Conservation (phyloP, 2,888 invertebrate genomes). For the Eupithecia pulchellata region DNA sequence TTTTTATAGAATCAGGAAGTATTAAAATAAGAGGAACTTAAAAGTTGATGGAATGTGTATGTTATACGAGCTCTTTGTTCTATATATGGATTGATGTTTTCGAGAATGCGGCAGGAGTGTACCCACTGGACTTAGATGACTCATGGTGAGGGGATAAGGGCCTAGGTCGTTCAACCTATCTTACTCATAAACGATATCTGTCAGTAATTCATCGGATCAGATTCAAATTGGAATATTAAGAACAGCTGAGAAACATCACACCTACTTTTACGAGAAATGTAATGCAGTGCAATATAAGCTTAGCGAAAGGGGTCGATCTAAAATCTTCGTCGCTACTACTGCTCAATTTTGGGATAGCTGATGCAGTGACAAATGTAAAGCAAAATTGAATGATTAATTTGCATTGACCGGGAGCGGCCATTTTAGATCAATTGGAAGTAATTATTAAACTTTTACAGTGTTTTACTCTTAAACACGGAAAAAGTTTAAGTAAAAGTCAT, state of each 20-base stretch:
- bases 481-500: no score
- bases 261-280: background rate
- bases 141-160: constrained; percentile 41
- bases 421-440: background rate
- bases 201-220: constrained; percentile 10
- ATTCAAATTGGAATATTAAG: background rate
- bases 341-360: background rate
- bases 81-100: constrained; percentile 40
- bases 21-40: constrained; percentile 23
- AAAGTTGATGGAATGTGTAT: constrained; percentile 40
- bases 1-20: constrained; percentile 31
- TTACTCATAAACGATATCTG: constrained; percentile 21
- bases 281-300: background rate
- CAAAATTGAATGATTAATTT: background rate
- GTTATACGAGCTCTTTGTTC: constrained; percentile 43
- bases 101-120: constrained; percentile 42
- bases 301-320: background rate
- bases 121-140: constrained; percentile 38
- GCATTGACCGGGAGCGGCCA: background rate
- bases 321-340: background rate
- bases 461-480: no score
- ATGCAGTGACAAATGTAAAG: background rate
- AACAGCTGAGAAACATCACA: background rate
- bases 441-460: no score
- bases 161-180: constrained; percentile 37